Conservation (phyloP, 2,797 vertebrate genomes). For the Caiman crocodilus region DNA sequence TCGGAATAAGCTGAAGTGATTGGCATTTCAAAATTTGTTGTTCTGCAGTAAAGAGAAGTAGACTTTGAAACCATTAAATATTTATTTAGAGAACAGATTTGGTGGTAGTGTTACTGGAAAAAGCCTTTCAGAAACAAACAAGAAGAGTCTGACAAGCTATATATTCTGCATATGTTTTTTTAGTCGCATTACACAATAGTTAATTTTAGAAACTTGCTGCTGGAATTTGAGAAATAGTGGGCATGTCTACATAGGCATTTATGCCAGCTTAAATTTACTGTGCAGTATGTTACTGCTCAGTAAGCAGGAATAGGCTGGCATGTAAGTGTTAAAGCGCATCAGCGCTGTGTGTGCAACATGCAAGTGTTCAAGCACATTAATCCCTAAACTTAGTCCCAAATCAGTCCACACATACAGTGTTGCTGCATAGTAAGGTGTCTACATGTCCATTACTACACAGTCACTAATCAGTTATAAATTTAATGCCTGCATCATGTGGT, state of each 20-base stretch:
- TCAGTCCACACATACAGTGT: too few species aligned
- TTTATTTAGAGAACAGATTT: not conserved
- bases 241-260: not conserved
- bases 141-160: not conserved
- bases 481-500: too few species aligned
- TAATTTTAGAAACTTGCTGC: not conserved
- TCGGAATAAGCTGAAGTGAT: not conserved
- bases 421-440: too few species aligned
- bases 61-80: not conserved
- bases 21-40: slow-evolving; percentile 18
- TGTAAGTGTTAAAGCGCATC: too few species aligned
- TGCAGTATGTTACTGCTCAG: too few species aligned
- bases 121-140: not conserved
- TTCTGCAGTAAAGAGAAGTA: not conserved
- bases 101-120: not conserved
- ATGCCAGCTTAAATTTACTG: too few species aligned
- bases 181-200: not conserved
- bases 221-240: not conserved
- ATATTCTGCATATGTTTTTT: not conserved
- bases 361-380: too few species aligned
- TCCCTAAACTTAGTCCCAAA: too few species aligned
- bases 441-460: too few species aligned
- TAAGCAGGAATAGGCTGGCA: too few species aligned
- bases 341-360: too few species aligned
- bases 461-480: too few species aligned